Conservation (phyloP, 2,888 invertebrate species). For the Drosophila leonis region DNA sequence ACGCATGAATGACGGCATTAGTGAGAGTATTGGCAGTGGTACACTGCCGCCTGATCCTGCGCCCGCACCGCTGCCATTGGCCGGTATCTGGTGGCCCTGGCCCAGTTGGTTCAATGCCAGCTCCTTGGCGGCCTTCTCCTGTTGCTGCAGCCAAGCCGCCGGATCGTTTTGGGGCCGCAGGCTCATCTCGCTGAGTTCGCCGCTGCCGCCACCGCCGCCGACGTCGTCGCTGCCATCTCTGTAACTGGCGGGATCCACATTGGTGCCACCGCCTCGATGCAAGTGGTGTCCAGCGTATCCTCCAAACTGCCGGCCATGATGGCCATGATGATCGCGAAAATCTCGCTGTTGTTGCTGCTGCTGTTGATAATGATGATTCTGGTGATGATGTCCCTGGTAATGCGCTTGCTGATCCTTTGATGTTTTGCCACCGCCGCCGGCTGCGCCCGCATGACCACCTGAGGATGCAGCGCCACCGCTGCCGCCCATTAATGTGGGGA, state of each 20-base stretch:
- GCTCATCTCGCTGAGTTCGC: slow-evolving; percentile 79
- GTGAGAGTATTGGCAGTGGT: slow-evolving; percentile 90
- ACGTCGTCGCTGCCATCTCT: slow-evolving; percentile 85
- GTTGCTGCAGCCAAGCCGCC: slow-evolving; percentile 83
- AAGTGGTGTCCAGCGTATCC: slow-evolving; percentile 55
- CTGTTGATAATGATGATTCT: slow-evolving; percentile 63
- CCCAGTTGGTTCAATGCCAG: slow-evolving; percentile 84
- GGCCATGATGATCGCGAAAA: slow-evolving; percentile 63
- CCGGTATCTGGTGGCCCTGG: slow-evolving; percentile 85
- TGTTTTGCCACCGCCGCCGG: slow-evolving; percentile 44
- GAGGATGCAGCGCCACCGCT: slow-evolving; percentile 62
- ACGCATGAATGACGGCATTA: slow-evolving; percentile 92
- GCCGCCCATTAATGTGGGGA: slow-evolving; percentile 90
- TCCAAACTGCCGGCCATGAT: slow-evolving; percentile 60
- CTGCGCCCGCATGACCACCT: slow-evolving; percentile 68
- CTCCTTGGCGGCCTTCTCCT: slow-evolving; percentile 86
- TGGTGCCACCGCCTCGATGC: slow-evolving; percentile 52
- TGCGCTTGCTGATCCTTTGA: slow-evolving; percentile 59
- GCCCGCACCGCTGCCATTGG: slow-evolving; percentile 47
- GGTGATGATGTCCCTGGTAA: slow-evolving; percentile 70
- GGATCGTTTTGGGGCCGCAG: slow-evolving; percentile 85
- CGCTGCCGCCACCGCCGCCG: slow-evolving; percentile 67
- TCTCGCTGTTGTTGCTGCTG: slow-evolving; percentile 74
- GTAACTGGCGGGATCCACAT: slow-evolving; percentile 72
- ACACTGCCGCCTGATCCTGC: slow-evolving; percentile 84